These are phyloP conservation scores for Pachyseris speciosa DNA, from an alignment of 64 coral and sea anemone genomes.

Conservation along the genomic window DNA sequence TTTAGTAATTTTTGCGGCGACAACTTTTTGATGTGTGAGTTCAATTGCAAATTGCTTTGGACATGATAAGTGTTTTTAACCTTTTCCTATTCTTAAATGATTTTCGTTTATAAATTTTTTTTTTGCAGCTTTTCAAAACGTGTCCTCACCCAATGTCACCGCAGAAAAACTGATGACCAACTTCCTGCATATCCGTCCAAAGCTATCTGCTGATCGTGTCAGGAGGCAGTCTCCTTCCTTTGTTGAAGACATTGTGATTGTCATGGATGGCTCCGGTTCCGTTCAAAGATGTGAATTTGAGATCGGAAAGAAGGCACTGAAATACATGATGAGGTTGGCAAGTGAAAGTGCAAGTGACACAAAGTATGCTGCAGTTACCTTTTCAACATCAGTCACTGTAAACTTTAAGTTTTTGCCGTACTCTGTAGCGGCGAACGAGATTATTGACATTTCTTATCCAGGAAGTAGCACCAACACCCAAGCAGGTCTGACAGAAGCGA, in stretches of 20 bases:
- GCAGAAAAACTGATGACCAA: background rate
- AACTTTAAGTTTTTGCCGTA: slow-evolving; percentile 1
- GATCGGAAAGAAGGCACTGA: background rate
- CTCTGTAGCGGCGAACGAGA: background rate
- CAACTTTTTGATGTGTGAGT: too few species aligned
- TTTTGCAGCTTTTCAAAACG: background rate
- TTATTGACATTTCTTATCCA: background rate
- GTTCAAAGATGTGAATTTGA: background rate
- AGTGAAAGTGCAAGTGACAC: background rate
- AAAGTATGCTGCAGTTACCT: slow-evolving; percentile 29
- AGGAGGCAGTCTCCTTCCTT: too few species aligned
- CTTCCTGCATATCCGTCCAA: background rate
- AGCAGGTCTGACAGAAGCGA: slow-evolving; percentile 10
- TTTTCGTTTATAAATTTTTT: too few species aligned
- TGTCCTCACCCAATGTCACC: background rate
- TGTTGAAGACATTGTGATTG: slow-evolving; percentile 11
- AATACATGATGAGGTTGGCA: background rate
- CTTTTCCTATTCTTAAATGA: too few species aligned
- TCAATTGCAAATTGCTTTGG: too few species aligned
- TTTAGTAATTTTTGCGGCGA: too few species aligned
- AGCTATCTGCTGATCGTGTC: too few species aligned
- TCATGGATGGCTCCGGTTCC: background rate
- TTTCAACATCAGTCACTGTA: background rate
- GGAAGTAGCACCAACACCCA: background rate
- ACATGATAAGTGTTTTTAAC: too few species aligned